A percentile compares a stretch with the other conserved stretches of the same genome.
Evolutionary conservation across 2,113 vertebrate species (phyloP).

Genomic region (crab-eating macaque (Macaca fascicularis)): T2T-MFA8v1.1 NC_088391.1:100701001-100701500

Average conservation of each 20-base stretch:
- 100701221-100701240: neutral
- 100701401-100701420: neutral
- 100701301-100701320: neutral
- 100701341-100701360: neutral
- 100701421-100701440: neutral
- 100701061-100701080: neutral
- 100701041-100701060: neutral
- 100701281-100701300: neutral
- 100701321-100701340: neutral
- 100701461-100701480: neutral
- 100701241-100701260: neutral
- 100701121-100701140: neutral
- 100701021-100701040: neutral
- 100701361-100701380: neutral
- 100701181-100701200: neutral
- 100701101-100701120: neutral
- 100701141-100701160: neutral
- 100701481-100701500: neutral
- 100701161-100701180: neutral
- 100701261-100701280: neutral
- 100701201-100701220: neutral
- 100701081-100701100: neutral
- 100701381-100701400: neutral
- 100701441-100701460: neutral
- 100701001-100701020: neutral